These are phyloP conservation scores for Pomacea maculata DNA, from an alignment of 1,140 invertebrate species.

Conservation along the genomic window DNA sequence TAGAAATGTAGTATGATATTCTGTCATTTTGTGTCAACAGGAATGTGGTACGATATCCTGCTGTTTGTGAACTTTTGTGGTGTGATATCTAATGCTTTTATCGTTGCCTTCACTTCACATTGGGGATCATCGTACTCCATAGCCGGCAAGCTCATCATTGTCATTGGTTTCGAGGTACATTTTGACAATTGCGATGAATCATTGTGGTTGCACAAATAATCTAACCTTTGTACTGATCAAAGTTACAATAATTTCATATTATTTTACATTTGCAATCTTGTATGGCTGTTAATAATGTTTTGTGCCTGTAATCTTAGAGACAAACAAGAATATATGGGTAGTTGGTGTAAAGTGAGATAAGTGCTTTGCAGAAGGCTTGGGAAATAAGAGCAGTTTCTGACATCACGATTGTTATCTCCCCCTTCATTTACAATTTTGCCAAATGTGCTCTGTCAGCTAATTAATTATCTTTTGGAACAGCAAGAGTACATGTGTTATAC, in stretches of 20 bases:
- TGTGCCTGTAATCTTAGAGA: not conserved
- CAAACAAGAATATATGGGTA: no score
- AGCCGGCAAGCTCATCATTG: slow-evolving; percentile 55
- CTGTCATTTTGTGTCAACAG: slow-evolving; percentile 34
- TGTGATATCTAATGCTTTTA: slow-evolving; percentile 66
- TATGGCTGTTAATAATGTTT: not conserved
- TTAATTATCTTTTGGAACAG: no score
- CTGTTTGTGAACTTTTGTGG: slow-evolving; percentile 65
- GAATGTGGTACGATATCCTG: slow-evolving; percentile 66
- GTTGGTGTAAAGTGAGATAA: no score
- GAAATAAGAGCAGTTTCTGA: no score
- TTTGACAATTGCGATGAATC: not conserved
- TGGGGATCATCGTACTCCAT: slow-evolving; percentile 53
- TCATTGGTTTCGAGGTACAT: slow-evolving; percentile 65
- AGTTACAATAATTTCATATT: not conserved
- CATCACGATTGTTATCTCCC: no score
- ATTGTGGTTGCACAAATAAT: not conserved
- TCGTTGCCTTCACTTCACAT: slow-evolving; percentile 66
- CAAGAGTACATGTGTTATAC: no score
- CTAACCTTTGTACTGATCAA: not conserved
- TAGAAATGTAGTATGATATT: no score
- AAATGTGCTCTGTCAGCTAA: no score
- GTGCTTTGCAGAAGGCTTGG: no score
- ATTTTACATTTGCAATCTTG: not conserved
- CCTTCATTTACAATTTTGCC: no score